A percentile compares a stretch with the other conserved stretches of the same genome.
Conservation (phyloP, 2,113 vertebrate species). For the Gopherus flavomarginatus region DNA sequence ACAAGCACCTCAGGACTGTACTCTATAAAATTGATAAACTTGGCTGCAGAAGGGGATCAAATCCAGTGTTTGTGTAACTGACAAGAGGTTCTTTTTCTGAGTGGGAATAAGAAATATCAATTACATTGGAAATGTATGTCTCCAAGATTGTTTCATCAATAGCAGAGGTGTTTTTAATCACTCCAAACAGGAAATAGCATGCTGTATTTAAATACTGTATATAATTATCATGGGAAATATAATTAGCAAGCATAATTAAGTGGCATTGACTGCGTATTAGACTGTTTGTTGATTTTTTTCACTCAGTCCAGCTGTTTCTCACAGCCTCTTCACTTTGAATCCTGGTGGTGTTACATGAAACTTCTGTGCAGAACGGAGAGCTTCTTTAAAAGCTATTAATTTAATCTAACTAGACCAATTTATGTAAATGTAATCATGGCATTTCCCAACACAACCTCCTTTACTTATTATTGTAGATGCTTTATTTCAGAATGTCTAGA, state of each 20-base stretch:
- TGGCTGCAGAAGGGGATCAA: background rate
- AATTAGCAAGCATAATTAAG: constrained; percentile 76
- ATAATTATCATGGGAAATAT: constrained; percentile 77
- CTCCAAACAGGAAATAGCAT: constrained; percentile 68
- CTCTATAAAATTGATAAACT: fast-evolving
- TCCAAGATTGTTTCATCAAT: constrained; percentile 2
- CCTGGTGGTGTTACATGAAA: constrained; percentile 70
- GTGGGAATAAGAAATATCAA: constrained; percentile 19
- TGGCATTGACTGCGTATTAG: constrained; percentile 63
- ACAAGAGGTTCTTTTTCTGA: background rate
- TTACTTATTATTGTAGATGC: constrained; percentile 20
- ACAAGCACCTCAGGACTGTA: background rate
- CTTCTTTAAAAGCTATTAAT: constrained; percentile 57
- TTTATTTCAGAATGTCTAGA: constrained; percentile 4
- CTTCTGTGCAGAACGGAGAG: constrained; percentile 38
- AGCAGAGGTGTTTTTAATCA: constrained; percentile 66
- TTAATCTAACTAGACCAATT: constrained; percentile 66
- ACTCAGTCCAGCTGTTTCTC: constrained; percentile 76
- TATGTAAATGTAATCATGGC: constrained; percentile 63
- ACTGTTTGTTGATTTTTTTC: constrained; percentile 68
- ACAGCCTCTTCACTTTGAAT: constrained; percentile 60
- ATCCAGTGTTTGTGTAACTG: background rate
- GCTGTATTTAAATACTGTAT: constrained; percentile 70
- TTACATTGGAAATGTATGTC: constrained; percentile 17
- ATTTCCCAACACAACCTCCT: constrained; percentile 50